Conservation (phyloP, 2,797 vertebrate species). For the Potorous gilbertii region DNA sequence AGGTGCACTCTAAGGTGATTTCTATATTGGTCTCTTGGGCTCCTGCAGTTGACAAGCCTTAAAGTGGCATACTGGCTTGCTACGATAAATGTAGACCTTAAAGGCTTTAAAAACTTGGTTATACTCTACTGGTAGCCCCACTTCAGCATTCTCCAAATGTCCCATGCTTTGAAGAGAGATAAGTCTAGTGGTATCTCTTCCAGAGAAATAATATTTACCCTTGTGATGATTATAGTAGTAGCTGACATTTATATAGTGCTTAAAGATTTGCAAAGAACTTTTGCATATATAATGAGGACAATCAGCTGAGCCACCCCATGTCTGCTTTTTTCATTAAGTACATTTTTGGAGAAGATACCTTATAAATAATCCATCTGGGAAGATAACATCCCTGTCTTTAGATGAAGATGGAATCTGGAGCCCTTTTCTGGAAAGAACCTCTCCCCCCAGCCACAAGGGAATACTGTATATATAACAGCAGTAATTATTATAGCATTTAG, state of each 20-base stretch:
- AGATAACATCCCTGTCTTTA: background rate
- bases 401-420: background rate
- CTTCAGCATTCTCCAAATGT: constrained; percentile 12
- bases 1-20: background rate
- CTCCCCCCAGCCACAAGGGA: background rate
- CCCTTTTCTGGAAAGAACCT: background rate
- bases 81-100: background rate
- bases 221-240: background rate
- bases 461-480: background rate
- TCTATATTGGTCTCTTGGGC: background rate
- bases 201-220: background rate
- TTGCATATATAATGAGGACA: background rate
- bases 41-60: background rate
- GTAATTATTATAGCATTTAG: background rate
- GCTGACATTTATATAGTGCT: background rate
- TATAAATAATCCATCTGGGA: background rate
- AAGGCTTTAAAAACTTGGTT: constrained; percentile 13
- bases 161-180: background rate
- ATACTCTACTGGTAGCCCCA: background rate
- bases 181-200: background rate
- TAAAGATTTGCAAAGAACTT: background rate
- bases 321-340: background rate
- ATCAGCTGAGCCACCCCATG: background rate
- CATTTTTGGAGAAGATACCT: background rate
- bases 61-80: background rate